These are phyloP conservation scores for Athripsodes cinereus DNA, from an alignment of 2,888 invertebrate genomes.

Conservation along the genomic window DNA sequence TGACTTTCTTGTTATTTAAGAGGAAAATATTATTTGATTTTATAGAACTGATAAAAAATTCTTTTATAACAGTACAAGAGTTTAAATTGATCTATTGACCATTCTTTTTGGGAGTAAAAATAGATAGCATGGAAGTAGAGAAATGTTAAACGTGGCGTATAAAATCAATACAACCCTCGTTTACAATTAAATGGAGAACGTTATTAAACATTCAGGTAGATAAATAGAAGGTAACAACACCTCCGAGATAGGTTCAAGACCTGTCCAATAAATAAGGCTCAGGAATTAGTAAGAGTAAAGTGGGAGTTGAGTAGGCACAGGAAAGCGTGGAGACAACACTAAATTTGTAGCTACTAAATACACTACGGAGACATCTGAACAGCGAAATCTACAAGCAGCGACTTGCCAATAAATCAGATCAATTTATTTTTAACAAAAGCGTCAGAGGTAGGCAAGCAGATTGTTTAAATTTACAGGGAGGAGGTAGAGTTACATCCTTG, in stretches of 20 bases:
- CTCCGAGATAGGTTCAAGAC: not conserved
- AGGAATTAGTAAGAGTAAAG: not conserved
- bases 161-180: not conserved
- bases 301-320: not conserved
- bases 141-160: not conserved
- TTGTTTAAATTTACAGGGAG: no score
- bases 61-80: no score
- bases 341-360: not conserved
- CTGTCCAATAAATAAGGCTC: not conserved
- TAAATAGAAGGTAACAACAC: not conserved
- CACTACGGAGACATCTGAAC: not conserved
- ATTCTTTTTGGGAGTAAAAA: no score
- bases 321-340: not conserved
- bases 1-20: no score
- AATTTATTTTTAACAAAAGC: conserved; percentile 2
- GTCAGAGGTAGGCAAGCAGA: not conserved
- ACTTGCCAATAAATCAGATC: not conserved
- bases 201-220: not conserved
- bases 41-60: no score
- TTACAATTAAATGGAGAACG: not conserved
- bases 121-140: no score
- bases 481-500: no score
- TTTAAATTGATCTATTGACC: no score
- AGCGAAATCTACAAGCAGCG: not conserved
- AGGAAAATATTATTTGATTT: no score